These are phyloP conservation scores for Alethe castanea DNA, from an alignment of 2,113 vertebrate genomes.

Conservation along the genomic window DNA sequence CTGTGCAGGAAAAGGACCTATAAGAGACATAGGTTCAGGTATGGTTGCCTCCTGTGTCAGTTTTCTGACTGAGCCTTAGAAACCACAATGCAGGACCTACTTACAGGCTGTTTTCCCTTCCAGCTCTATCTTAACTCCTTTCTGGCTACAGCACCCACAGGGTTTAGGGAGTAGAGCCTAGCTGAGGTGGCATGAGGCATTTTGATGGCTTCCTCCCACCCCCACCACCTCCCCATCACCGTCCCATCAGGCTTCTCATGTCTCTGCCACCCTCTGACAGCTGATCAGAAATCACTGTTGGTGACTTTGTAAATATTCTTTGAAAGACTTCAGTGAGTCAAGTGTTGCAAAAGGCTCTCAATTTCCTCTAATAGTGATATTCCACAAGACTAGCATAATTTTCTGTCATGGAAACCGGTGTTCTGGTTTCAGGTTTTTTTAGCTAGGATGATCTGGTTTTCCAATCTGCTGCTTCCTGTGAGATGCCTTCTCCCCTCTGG, in stretches of 20 bases:
- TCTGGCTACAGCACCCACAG: neutral
- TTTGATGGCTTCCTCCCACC: neutral
- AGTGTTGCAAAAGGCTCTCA: neutral
- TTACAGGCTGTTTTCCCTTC: neutral
- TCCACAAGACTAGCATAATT: neutral
- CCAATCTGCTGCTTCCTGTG: neutral
- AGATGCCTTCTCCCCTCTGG: neutral
- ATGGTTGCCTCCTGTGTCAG: neutral
- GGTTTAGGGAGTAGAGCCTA: neutral
- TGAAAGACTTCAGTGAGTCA: neutral
- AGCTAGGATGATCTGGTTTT: constrained; percentile 22
- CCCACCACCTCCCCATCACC: fast-evolving
- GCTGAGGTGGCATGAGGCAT: neutral
- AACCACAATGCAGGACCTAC: neutral
- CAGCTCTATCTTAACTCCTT: neutral
- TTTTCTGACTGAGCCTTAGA: neutral
- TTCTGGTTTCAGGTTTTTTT: neutral
- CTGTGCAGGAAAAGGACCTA: neutral
- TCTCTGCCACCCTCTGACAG: neutral
- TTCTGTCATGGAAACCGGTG: neutral
- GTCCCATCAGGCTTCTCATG: neutral
- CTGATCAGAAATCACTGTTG: neutral
- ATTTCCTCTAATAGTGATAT: neutral
- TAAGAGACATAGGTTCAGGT: neutral
- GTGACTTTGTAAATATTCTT: neutral